Evolutionary conservation across 2,888 invertebrate genomes (phyloP), one percentile per base, ranked within the genome.

Genomic region (Catocala sponsa): DNA sequence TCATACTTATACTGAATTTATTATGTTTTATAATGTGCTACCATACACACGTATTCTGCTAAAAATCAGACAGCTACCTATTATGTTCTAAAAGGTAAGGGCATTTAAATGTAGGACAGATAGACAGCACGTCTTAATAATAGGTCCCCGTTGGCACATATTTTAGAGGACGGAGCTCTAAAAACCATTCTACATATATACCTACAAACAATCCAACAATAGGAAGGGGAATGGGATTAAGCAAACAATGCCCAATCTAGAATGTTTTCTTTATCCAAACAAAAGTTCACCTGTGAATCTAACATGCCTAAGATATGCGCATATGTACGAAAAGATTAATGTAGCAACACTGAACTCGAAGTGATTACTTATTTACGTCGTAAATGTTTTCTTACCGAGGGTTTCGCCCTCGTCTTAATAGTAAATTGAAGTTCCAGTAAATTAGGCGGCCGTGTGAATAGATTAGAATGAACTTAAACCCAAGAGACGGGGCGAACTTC

Each of bases 311-410:
- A 12, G 11, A 12, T 12, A 44, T 6, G 12, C 12, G 5, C 9
- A 33, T 35, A 13, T 52, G 33, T 44, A 49, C 52, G n/a, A 53
- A 50, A 61, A 63, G 63, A 69, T 59, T 68, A 56, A 75, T 72
- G 72, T 55, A 32, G 25, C 48, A 35, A 49, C 57, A 53, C 52
- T 52, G 56, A 53, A 59, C 52, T 64, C 59, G 15, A 64, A 60
- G 51, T 70, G 63, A 78, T 78, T 75, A 75, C 50, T 60, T 78
- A 78, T 76, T 72, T 49, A 76, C 59, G 51, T 51, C 42, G 53
- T 56, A 44, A 70, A 72, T 70, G 64, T 63, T 69, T 66, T 64
- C 68, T 53, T 54, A 49, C 38, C 32, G 35, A 32, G 49, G 65
- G 59, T 41, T 64, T 55, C 38, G 54, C 59, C 56, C 63, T 68